Evolutionary conservation across 2,888 invertebrate genomes (phyloP), one percentile per base, ranked within the genome.

Genomic region (Anoncus sp.): DNA sequence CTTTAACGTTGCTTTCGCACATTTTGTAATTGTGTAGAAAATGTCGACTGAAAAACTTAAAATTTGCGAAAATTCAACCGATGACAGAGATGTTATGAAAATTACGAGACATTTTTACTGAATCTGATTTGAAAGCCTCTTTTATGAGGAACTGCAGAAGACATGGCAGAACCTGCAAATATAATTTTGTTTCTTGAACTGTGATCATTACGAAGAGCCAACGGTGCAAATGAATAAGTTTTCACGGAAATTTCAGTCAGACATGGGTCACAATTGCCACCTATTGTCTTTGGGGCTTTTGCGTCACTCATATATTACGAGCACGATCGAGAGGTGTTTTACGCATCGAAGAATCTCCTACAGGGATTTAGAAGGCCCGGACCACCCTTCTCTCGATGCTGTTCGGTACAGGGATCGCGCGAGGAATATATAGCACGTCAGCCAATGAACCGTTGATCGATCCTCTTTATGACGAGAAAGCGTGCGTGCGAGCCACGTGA

Each of bases 281-380:
- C n/a, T n/a, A 47, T 20, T 63, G 43, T 53, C 51, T 18, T 43
- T 45, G 5, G 20, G 16, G 24, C 10, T 16, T 22, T 35, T 53
- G 24, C 14, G 2, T 43, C 14, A 55, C 43, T 73, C 73, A 24
- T 53, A 38, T 16, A 75, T 66, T 78, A 38, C 59, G 72, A 77
- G 73, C 77, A 78, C 75, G 80, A 76, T 66, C 49, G 12, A 45
- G 57, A 53, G 71, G 38, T 76, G 40, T 79, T 81, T 79, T 57
- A 72, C 59, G 75, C 59, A 45, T 75, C 71, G 63, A 59, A 63
- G 73, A 43, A 77, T 75, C 75, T 66, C 31, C 67, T 38, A 18
- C 27, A 22, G 60, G 51, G 43, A 59, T 60, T 59, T 31, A 27
- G 38, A 35, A 49, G 59, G 45, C 45, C 27, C 49, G 14, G 22